Evolutionary conservation across 2,797 vertebrate species (phyloP).

Genomic region (Ceyx erithaca): DNA sequence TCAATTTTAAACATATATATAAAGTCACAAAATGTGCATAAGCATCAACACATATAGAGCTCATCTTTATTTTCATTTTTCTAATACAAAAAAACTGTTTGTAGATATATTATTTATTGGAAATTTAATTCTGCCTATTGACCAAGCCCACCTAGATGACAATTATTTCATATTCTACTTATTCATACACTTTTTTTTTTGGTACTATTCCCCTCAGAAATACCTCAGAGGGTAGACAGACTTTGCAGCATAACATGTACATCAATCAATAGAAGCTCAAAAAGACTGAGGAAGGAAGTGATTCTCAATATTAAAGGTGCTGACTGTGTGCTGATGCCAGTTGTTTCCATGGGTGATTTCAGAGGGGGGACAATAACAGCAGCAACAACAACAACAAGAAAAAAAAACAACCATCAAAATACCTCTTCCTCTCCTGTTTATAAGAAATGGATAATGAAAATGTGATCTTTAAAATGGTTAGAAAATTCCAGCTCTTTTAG

Average conservation of each 20-base stretch:
- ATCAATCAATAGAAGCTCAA: not conserved
- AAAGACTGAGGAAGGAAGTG: no score
- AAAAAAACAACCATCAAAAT: no score
- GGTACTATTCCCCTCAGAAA: not conserved
- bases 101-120: not conserved
- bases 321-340: no score
- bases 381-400: no score
- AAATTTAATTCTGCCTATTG: not conserved
- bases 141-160: accelerated
- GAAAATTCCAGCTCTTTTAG: not conserved
- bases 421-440: not conserved
- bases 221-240: no score
- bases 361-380: no score
- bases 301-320: no score
- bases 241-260: no score
- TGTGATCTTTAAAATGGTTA: not conserved
- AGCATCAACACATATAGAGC: not conserved
- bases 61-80: not conserved
- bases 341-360: no score
- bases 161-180: not conserved
- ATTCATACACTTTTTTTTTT: not conserved
- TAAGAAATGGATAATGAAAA: not conserved
- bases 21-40: not conserved
- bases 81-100: not conserved
- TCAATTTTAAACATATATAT: not conserved